Evolutionary conservation across 2,888 invertebrate species (phyloP), one percentile per base, ranked within the genome.

Genomic region (Bruchidius siliquastri): DNA sequence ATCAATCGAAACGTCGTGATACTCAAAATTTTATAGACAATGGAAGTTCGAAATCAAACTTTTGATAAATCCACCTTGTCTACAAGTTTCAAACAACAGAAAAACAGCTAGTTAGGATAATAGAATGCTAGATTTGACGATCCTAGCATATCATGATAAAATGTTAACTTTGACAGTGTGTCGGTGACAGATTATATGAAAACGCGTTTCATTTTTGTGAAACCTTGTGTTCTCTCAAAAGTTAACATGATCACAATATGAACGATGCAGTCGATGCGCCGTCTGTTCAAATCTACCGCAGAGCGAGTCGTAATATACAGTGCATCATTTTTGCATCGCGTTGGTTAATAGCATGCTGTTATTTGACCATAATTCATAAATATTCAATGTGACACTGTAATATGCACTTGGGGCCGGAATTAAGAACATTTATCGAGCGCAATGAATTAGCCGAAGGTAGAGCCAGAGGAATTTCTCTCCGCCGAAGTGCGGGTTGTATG

Each of bases 381-480:
- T 72, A 72, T 75, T 72, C 72, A 69, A 69, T 73, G 71, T 72
- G 76, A 75, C 76, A 74, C 73, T 72, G 68, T 76, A 76, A 76
- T 76, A 73, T 70, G 73, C 71, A 75, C 73, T 74, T 76, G 72
- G 68, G 73, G 72, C 72, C 68, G 71, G 70, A 73, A 76, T 75
- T 76, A 76, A 76, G 74, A 73, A 71, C 76, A 72, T 76, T 76
- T 76, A 74, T 76, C 71, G 74, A 74, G 67, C 68, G 69, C 72
- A 76, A 73, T 76, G 73, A 69, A 73, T 71, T 71, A 73, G 72
- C 73, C 73, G 22, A 71, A 71, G 71, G 74, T 71, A 26, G 71
- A 22, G 69, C 74, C 69, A 68, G 32, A 30, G 71, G 72, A 71
- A 68, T 68, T 20, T 26, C 20, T 20, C 68, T 75, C 49, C 18